Base-by-base conservation (phyloP, 2,113 vertebrate species). In the Collichthys lucidus region DNA sequence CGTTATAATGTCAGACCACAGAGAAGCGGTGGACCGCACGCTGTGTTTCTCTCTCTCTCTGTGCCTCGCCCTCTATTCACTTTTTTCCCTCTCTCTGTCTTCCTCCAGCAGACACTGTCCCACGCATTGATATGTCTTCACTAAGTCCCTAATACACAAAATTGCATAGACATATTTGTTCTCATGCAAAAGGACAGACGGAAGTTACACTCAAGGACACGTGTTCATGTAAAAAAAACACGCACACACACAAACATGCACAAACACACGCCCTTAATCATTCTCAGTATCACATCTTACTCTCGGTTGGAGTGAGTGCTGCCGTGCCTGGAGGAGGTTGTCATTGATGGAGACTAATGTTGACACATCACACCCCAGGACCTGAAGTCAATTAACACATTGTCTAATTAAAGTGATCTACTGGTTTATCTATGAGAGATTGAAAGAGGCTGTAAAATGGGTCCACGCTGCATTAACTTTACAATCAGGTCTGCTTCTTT, bases 391-490 rank as follows among this genome's bases (percentile, higher is more conserved):
- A 94, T 95, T 93, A 94, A 93, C 93, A 94, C 91, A 70, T 88
- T 93, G 92, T 93, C 94, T 94, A 95, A 95, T 95, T 93, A 94
- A 95, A 95, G 91, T 90, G 89, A 95, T 93, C 85, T 89, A 93
- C 80, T 78, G 91, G 86, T 89, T 91, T 92, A 91, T 92, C 87
- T 74, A 86, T 83, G 79, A 85, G 82, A 86, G 88, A 91, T 83
- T 88, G 78, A 80, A 80, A 87, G 85, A 73, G 78, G 88, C 83
- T 78, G 56, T 92, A 86, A 94, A 95, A 92, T 56, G 77, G 35
- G 46, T 83, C 90, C 88, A 82, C 26, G 86, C 83, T 35, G 74
- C 91, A 89, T 93, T 93, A 93, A 92, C 88, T 94, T 93, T 65
- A 92, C 88, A 82, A 90, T 87, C 90, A 71, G 88, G 71, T 79